Evolutionary conservation across 2,888 invertebrate genomes (phyloP).

Genomic region (Teleogryllus oceanicus): DNA sequence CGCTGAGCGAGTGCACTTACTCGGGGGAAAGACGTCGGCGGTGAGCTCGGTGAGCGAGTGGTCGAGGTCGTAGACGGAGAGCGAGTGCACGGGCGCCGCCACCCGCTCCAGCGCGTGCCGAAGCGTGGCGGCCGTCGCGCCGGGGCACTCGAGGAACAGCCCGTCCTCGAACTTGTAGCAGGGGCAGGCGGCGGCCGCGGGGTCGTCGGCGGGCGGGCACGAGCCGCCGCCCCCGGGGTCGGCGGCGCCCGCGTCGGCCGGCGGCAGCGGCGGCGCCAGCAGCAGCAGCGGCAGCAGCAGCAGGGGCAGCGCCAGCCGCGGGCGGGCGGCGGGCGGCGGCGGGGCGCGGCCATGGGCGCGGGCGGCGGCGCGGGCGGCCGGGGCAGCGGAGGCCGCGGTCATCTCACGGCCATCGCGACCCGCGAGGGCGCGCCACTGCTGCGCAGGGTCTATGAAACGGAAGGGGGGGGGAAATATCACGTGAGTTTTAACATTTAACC

Average conservation of each 20-base stretch:
- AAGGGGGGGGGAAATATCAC: no score
- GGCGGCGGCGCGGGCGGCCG: no score
- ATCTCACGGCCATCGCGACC: no score
- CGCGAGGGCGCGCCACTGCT: no score
- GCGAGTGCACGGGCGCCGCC: slow-evolving; percentile 64
- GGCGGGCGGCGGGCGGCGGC: no score
- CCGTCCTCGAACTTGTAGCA: slow-evolving; percentile 92
- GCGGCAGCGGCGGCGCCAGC: background rate
- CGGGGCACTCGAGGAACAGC: slow-evolving; percentile 83
- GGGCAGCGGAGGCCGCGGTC: no score
- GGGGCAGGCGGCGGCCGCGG: slow-evolving; percentile 78
- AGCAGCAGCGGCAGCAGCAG: no score
- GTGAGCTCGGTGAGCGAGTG: slow-evolving; percentile 72
- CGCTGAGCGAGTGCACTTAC: background rate
- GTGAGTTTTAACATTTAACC: no score
- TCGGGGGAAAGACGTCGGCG: slow-evolving; percentile 54
- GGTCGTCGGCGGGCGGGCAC: slow-evolving; percentile 40
- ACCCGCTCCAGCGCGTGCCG: slow-evolving; percentile 61
- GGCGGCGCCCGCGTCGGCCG: background rate
- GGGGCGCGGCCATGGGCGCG: no score
- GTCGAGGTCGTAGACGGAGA: slow-evolving; percentile 86
- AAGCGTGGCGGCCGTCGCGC: slow-evolving; percentile 71
- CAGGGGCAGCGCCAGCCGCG: no score
- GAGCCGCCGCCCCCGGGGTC: slow-evolving; percentile 12
- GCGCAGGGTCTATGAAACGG: no score